Evolutionary conservation across 1,140 invertebrate species (phyloP), one percentile per base, ranked within the genome.

Genomic region (Drosophila kohkoa): DNA sequence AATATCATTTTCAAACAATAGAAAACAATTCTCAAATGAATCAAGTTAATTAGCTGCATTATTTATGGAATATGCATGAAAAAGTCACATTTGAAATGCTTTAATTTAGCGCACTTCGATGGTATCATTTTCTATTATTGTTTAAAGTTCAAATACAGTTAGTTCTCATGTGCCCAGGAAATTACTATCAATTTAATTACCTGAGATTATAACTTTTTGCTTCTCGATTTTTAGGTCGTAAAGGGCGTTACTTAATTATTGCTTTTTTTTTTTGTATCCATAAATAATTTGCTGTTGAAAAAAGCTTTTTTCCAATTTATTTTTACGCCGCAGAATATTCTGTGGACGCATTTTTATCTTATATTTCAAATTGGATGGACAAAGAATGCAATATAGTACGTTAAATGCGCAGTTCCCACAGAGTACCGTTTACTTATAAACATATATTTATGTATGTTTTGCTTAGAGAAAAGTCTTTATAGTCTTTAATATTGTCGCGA

Each of bases 1-100:
- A 55, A 60, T 62, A 68, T 74, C 30, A 72, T 62, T 65, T 32
- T 62, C 11, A 25, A 63, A 83, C 77, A 72, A 83, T 71, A 28
- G 65, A 1, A 11, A 25, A 43, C 6, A 54, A 54, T 83, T 70
- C 52, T 20, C 48, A 69, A 38, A 59, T 49, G 20, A 43, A 60
- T 68, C 46, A 11, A 7, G 10, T 11, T 41, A 65, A 55, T 60
- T 48, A 38, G 8, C 32, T 13, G 25, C 60, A 74, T 62, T 62
- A 32, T 59, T 51, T 45, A 38, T 41, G 5, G 54, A 43, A 67
- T 41, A 46, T 60, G 65, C n/a, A 59, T 60, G 30, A 54, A 69
- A 49, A 71, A 54, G 41, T 15, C 11, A 52, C 8, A 58, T 58
- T n/a, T 11, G 28, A 60, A 10, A 30, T 35, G 28, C 38, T 65